Conservation (phyloP, 2,888 invertebrate genomes). For the Oxyteleia sp. region DNA sequence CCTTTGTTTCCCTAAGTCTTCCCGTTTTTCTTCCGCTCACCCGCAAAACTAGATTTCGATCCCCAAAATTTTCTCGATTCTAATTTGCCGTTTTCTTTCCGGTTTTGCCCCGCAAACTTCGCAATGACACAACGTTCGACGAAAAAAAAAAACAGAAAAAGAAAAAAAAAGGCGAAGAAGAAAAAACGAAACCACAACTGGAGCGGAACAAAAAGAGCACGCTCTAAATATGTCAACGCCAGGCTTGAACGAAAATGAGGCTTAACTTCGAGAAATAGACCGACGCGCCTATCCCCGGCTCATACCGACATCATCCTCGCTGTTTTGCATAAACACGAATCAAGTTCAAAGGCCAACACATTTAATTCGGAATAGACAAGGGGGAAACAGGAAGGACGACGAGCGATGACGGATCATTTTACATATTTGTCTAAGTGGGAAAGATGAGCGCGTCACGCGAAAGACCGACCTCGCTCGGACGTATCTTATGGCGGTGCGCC, state of each 20-base stretch:
- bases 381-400: no score
- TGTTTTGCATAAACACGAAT: slow-evolving; percentile 49
- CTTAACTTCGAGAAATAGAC: slow-evolving; percentile 2
- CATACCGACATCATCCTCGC: not conserved
- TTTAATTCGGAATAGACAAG: no score
- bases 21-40: no score
- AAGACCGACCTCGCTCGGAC: slow-evolving; percentile 26
- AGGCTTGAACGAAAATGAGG: not conserved
- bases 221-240: slow-evolving; percentile 29
- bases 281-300: no score
- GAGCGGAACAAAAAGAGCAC: slow-evolving; percentile 18
- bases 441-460: slow-evolving; percentile 20
- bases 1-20: no score
- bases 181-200: slow-evolving; percentile 16
- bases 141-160: no score
- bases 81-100: no score
- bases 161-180: no score
- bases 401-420: slow-evolving; percentile 26
- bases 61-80: no score
- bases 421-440: slow-evolving; percentile 29
- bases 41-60: no score
- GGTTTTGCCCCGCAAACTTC: slow-evolving; percentile 15
- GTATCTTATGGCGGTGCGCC: slow-evolving; percentile 12
- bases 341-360: slow-evolving; percentile 29
- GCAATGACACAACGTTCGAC: slow-evolving; percentile 36